Base-by-base conservation (phyloP, 2,113 vertebrate genomes). In the Procavia capensis region DNA sequence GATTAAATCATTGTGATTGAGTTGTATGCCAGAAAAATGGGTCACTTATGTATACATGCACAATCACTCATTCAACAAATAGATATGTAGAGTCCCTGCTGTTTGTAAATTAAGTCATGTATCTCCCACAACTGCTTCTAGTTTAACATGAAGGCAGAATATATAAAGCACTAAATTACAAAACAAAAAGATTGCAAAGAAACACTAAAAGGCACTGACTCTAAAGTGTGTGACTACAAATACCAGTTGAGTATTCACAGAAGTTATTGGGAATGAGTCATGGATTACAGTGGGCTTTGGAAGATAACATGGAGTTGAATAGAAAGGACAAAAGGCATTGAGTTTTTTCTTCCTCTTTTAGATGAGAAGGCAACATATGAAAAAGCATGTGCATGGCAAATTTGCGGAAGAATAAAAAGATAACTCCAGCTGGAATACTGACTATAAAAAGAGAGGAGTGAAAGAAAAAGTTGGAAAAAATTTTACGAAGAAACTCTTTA, bases 91-190 rank as follows among this genome's bases (percentile, higher is more conserved):
- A 72, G 9, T 0, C 45, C 82, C 68, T 89, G 57, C 57, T 96
- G 45, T 94, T 80, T 94, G 59, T 74, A 90, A 87, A 96, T 92
- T 93, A 94, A 95, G 95, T 95, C 85, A 82, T 78, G 36, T 89
- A 39, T 22, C 29, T 94, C 86, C 75, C 20, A 72, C 59, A 91
- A 72, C 27, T 95, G 86, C 57, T 63, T 91, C 27, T 13, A 34
- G 10, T 96, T 95, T 88, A 86, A 72, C 47, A 22, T 50, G 41
- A 66, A 50, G 19, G 14, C 59, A 85, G 19, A 45, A 80, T 92
- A 70, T 29, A 93, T 6, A 70, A 92, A 68, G 10, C 19, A 54
- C 41, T 81, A 66, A 91, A 70, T 24, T 31, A 54, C 27, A 93
- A 11, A 83, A 47, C 50, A 61, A 61, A 86, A 70, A 83, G 70